Percentiles rank a stretch among this genome's conserved stretches.
phyloP scores from a whole-genome alignment of 2,888 invertebrate species.

The Halocaridina rubra region DNA sequence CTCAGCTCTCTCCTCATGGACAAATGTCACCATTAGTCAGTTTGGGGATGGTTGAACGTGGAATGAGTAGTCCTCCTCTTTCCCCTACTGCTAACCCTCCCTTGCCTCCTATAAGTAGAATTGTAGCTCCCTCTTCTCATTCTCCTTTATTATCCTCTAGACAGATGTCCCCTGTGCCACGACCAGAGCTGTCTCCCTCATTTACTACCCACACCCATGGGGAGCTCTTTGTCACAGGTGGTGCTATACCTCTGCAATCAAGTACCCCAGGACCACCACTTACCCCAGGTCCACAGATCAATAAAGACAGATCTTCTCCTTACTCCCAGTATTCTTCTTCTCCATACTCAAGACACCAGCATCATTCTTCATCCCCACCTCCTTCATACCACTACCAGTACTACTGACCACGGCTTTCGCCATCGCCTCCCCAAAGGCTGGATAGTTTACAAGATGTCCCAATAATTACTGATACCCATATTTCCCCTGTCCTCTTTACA shows the following conservation, averaged over 20 bases:
- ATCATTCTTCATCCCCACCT: slow-evolving; percentile 56
- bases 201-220: slow-evolving; percentile 57
- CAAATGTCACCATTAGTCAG: slow-evolving; percentile 59
- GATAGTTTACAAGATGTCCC: slow-evolving; percentile 12
- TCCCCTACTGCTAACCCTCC: slow-evolving; percentile 50
- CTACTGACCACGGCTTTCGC: slow-evolving; percentile 58
- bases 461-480: not conserved
- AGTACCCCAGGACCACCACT: slow-evolving; percentile 52
- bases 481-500: slow-evolving; percentile 21
- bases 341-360: slow-evolving; percentile 60
- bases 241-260: slow-evolving; percentile 48
- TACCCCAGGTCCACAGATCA: slow-evolving; percentile 49
- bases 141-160: slow-evolving; percentile 57
- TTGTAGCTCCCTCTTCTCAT: slow-evolving; percentile 56
- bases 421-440: slow-evolving; percentile 21
- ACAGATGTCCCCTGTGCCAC: slow-evolving; percentile 57
- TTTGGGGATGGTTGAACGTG: slow-evolving; percentile 55
- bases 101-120: slow-evolving; percentile 61
- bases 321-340: slow-evolving; percentile 61
- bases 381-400: slow-evolving; percentile 63
- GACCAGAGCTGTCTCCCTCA: slow-evolving; percentile 56
- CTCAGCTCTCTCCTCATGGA: slow-evolving; percentile 60
- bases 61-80: slow-evolving; percentile 49
- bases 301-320: slow-evolving; percentile 61
- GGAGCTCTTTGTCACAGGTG: slow-evolving; percentile 53